Base-by-base conservation (phyloP, 2,113 vertebrate genomes). In the Sinosuthora webbiana region DNA sequence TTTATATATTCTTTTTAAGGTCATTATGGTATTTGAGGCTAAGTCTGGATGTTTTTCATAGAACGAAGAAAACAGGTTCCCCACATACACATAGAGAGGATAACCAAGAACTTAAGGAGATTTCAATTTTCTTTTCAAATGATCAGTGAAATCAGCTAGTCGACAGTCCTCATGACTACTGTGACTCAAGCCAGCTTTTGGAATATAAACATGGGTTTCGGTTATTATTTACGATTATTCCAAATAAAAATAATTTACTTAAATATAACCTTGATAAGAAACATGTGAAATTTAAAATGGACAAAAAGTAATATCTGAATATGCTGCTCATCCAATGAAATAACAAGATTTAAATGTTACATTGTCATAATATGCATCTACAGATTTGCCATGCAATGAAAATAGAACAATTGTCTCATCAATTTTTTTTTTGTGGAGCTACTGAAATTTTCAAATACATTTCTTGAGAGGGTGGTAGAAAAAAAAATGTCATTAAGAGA, bases 31-130 rank as follows among this genome's bases (percentile, higher is more conserved):
- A 12, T 67, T 90, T 79, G 13, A 68, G 3, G 5, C 25, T 74
- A 78, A 84, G 62, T 4, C 2, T 45, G 10, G 5, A 13, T n/a
- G 10, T 28, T 65, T 77, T 74, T 80, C 3, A 25, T 7, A 25
- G 19, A 62, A 69, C 31, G 8, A 5, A 4, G 2, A 52, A 88
- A 39, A 47, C 4, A 27, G 1, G 1, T 64, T 69, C 17, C 10
- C 14, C 3, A 33, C 10, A 13, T 2, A 30, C 1, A 3, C 24
- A 10, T 3, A 33, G 2, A 50, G 2, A 55, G 1, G 24, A 59
- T 14, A 74, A n/a, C 5, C 20, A 73, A 49, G 12, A 52, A 8
- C 19, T 70, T 22, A 21, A 56, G 6, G 63, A 31, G 9, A 12
- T 33, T 86, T 88, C 13, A 13, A 8, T 71, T 28, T 41, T 75